phyloP scores from a whole-genome alignment of 2,888 invertebrate species.

The Trachelus iudaicus region DNA sequence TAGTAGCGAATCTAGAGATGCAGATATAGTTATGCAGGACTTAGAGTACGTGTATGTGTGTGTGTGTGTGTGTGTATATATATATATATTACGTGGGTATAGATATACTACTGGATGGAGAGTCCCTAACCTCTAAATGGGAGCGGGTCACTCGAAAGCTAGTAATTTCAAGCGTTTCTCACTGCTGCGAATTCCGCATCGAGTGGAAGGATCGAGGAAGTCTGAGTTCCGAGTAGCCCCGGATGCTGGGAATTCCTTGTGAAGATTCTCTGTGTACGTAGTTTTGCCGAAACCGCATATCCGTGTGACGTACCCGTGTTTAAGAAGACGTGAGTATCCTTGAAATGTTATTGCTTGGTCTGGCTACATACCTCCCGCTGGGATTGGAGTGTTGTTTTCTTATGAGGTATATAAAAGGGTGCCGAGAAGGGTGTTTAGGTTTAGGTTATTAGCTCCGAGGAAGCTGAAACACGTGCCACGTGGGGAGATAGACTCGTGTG shows the following conservation, averaged over 20 bases:
- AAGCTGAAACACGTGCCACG: neutral
- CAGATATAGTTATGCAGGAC: neutral
- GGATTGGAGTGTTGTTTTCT: neutral
- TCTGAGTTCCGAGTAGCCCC: neutral
- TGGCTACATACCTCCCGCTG: neutral
- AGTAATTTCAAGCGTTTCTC: neutral
- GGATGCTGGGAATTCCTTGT: neutral
- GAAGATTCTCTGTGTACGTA: neutral
- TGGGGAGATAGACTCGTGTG: neutral
- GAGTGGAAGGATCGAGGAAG: neutral
- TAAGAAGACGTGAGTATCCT: neutral
- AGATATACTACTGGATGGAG: neutral
- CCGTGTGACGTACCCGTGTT: neutral
- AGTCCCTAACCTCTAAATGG: neutral
- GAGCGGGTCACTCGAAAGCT: neutral
- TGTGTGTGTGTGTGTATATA: too few relatives aligned
- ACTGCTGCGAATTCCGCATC: neutral
- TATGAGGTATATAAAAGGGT: neutral
- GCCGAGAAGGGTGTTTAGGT: neutral
- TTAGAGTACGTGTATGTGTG: neutral
- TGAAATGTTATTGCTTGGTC: slow-evolving; percentile 1
- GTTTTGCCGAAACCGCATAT: neutral
- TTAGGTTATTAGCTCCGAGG: neutral
- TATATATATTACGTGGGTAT: neutral
- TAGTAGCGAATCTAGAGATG: neutral